Evolutionary conservation across 2,113 vertebrate genomes (phyloP).

Genomic region (Aegypius monachus): DNA sequence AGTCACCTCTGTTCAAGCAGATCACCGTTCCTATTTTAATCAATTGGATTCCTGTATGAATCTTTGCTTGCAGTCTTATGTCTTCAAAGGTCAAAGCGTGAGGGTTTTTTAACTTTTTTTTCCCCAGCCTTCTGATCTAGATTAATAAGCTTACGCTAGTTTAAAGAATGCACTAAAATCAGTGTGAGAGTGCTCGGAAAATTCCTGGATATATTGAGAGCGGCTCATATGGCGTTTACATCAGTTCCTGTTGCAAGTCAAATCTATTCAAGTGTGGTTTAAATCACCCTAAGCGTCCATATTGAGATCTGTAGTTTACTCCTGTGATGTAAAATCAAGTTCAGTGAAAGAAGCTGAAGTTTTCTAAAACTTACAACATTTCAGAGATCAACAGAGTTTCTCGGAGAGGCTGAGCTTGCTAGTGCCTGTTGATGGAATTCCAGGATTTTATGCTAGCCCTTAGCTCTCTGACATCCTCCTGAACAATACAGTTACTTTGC

Average conservation of each 20-base stretch:
- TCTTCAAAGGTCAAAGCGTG: neutral
- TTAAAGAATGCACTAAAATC: neutral
- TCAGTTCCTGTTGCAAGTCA: neutral
- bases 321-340: neutral
- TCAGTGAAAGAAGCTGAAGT: neutral
- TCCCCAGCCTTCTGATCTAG: neutral
- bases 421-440: neutral
- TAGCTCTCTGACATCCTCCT: neutral
- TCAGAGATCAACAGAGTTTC: neutral
- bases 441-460: neutral
- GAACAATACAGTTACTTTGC: neutral
- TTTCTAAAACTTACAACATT: neutral
- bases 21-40: neutral
- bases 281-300: neutral
- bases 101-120: rapidly evolving
- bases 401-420: neutral
- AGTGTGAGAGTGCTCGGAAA: neutral
- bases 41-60: neutral
- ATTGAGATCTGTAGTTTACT: neutral
- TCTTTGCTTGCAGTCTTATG: neutral
- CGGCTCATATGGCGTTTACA: neutral
- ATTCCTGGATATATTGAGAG: neutral
- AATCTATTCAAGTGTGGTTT: neutral
- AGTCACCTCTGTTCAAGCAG: neutral
- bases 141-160: neutral